Conservation (phyloP, 30 jellyfish, hydroid and myxozoan genomes). For the Euphysa ruthae region DNA sequence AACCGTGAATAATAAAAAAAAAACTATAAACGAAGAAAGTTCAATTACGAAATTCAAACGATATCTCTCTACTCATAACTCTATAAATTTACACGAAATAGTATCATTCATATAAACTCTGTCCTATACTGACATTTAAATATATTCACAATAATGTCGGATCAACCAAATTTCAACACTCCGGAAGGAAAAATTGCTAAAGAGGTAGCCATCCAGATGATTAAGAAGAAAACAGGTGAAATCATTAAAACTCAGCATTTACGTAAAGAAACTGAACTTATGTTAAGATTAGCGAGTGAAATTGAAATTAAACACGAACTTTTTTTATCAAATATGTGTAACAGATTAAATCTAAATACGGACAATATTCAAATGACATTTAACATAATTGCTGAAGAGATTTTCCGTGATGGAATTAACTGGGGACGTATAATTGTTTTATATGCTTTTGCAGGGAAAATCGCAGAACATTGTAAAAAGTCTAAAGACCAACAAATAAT, state of each 20-base stretch:
- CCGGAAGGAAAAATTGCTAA: constrained; percentile 89
- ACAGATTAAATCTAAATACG: constrained; percentile 58
- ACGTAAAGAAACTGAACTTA: constrained; percentile 77
- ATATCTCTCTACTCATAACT: no score
- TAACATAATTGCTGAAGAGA: constrained; percentile 71
- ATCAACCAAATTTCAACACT: constrained; percentile 5
- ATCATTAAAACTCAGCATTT: constrained; percentile 42
- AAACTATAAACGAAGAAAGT: no score
- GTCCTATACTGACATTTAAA: no score
- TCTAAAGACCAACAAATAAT: constrained; percentile 58
- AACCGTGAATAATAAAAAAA: no score
- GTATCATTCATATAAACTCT: no score
- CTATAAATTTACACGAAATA: no score
- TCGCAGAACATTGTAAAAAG: constrained; percentile 66
- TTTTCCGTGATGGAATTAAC: constrained; percentile 65
- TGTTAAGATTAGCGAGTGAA: constrained; percentile 67
- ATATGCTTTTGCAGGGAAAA: constrained; percentile 86
- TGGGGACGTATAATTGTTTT: constrained; percentile 95
- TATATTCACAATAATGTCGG: not conserved
- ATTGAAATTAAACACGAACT: constrained; percentile 78
- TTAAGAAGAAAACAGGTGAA: constrained; percentile 63
- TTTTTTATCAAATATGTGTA: constrained; percentile 82
- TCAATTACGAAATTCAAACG: no score
- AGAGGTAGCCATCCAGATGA: constrained; percentile 74
- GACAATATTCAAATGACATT: constrained; percentile 73